A percentile compares a stretch with the other conserved stretches of the same genome.
phyloP scores from a whole-genome alignment of 92 coral and sea anemone genomes.

The Siderastrea siderea region DNA sequence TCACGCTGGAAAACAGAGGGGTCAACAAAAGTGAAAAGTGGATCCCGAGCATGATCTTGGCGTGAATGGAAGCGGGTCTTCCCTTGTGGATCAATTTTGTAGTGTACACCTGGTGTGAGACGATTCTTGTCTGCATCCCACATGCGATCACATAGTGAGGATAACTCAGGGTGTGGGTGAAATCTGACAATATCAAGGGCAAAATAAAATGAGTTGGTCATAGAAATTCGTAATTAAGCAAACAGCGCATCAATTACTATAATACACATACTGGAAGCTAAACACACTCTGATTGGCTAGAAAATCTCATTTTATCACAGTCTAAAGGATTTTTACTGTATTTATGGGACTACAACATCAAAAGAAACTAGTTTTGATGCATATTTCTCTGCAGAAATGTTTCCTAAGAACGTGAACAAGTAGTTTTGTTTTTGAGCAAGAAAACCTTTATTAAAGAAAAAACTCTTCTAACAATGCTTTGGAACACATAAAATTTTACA shows the following conservation, averaged over 20 bases:
- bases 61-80: slow-evolving; percentile 81
- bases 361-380: no score
- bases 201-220: neutral
- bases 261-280: no score
- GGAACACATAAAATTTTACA: no score
- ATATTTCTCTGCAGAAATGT: no score
- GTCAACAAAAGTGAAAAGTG: slow-evolving; percentile 86
- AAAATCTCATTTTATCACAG: no score
- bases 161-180: slow-evolving; percentile 84
- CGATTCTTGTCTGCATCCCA: slow-evolving; percentile 97
- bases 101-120: slow-evolving; percentile 83
- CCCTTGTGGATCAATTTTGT: slow-evolving; percentile 96
- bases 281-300: neutral
- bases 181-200: slow-evolving; percentile 27
- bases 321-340: no score
- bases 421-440: no score
- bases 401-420: no score
- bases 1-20: slow-evolving; percentile 71
- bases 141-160: slow-evolving; percentile 81
- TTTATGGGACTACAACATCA: no score
- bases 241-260: no score
- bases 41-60: slow-evolving; percentile 82
- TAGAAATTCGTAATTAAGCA: neutral
- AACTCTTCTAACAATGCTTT: no score
- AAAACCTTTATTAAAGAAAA: no score